phyloP scores from a whole-genome alignment of 2,888 invertebrate genomes.

The Tenodera sinensis region DNA sequence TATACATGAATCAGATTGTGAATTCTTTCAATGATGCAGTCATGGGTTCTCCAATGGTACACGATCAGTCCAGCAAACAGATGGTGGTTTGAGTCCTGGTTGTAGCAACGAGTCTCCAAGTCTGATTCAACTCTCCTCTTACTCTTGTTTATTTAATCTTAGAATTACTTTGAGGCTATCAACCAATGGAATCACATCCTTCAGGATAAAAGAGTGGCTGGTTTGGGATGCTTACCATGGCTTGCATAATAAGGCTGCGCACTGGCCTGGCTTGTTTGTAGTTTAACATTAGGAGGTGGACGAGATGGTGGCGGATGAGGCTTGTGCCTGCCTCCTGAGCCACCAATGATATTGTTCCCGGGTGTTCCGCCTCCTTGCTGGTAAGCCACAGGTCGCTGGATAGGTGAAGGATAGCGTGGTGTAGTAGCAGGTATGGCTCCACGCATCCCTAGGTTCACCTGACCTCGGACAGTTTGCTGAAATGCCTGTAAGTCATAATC shows the following conservation, averaged over 20 bases:
- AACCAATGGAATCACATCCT: neutral
- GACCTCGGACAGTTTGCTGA: slow-evolving; percentile 25
- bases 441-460: slow-evolving; percentile 27
- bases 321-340: slow-evolving; percentile 21
- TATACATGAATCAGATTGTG: too few relatives aligned
- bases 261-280: slow-evolving; percentile 5
- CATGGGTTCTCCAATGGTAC: too few relatives aligned
- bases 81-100: too few relatives aligned
- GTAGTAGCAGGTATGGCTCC: slow-evolving; percentile 39
- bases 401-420: slow-evolving; percentile 55
- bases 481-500: slow-evolving; percentile 12
- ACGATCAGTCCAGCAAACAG: too few relatives aligned
- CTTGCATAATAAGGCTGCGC: slow-evolving; percentile 17
- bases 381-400: slow-evolving; percentile 53
- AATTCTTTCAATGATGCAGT: too few relatives aligned
- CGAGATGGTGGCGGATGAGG: slow-evolving; percentile 31
- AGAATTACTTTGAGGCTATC: too few relatives aligned
- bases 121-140: too few relatives aligned
- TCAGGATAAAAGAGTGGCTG: neutral
- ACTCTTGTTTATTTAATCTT: too few relatives aligned
- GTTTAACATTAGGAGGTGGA: slow-evolving; percentile 25
- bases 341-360: slow-evolving; percentile 13
- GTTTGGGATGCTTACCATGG: slow-evolving; percentile 13
- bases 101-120: too few relatives aligned
- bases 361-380: slow-evolving; percentile 30